Evolutionary conservation across 2,888 invertebrate species (phyloP).

Genomic region (Julus scandinavius): DNA sequence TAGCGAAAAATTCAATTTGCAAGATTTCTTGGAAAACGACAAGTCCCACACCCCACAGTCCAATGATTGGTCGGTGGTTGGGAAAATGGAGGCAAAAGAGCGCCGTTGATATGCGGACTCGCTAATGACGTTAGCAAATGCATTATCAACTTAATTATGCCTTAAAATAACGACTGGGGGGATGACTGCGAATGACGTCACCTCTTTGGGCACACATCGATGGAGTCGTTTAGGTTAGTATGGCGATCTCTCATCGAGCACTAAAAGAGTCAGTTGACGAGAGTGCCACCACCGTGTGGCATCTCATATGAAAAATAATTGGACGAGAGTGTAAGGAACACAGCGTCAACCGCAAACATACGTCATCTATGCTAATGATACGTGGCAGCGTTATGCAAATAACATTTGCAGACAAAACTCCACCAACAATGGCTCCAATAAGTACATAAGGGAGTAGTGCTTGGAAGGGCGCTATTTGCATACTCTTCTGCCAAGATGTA

Average conservation of each 20-base stretch:
- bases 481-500: not conserved
- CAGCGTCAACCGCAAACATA: constrained; percentile 9
- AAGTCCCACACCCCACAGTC: not conserved
- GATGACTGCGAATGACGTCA: not conserved
- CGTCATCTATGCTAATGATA: constrained; percentile 41
- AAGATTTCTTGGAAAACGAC: constrained; percentile 8
- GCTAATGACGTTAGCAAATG: constrained; percentile 40
- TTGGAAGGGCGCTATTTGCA: not conserved
- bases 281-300: constrained; percentile 20
- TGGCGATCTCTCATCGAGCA: not conserved
- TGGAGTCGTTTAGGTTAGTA: not conserved
- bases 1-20: constrained; percentile 44
- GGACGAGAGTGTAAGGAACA: constrained; percentile 1
- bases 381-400: constrained; percentile 37
- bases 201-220: too few relatives aligned
- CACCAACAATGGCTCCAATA: constrained; percentile 1
- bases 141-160: constrained; percentile 46
- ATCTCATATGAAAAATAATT: constrained; percentile 30
- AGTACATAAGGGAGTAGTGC: not conserved
- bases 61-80: not conserved
- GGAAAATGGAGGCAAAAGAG: not conserved
- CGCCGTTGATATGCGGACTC: not conserved
- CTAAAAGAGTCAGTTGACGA: not conserved
- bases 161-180: not conserved
- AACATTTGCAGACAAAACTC: not conserved